Percentiles rank a stretch among this genome's conserved stretches.
phyloP scores from a whole-genome alignment of 2,888 invertebrate genomes.

The Calameuta idolon region DNA sequence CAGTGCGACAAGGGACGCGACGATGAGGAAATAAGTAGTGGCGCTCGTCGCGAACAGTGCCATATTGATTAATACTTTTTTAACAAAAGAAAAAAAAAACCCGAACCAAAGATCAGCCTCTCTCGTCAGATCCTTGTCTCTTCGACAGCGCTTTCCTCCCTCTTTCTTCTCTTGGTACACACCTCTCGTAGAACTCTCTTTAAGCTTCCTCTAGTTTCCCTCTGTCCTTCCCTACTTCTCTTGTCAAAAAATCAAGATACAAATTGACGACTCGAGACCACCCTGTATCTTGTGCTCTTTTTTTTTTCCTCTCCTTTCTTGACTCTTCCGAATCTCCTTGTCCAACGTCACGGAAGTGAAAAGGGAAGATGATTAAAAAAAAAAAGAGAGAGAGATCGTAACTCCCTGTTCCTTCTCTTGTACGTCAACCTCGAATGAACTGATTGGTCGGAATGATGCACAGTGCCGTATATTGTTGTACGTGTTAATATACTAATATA shows the following conservation, averaged over 20 bases:
- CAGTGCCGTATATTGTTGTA: not conserved
- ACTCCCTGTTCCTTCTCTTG: not conserved
- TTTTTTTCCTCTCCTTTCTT: not conserved
- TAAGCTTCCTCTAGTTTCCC: not conserved
- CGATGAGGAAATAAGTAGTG: conserved; percentile 53
- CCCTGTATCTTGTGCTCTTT: not conserved
- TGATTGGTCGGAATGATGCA: not conserved
- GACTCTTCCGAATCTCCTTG: not conserved
- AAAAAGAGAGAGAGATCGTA: not conserved
- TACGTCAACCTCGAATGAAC: not conserved
- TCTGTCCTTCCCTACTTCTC: not conserved
- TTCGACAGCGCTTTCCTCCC: not conserved
- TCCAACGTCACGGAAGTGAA: not conserved
- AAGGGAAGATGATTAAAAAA: not conserved
- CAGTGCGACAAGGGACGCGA: conserved; percentile 41
- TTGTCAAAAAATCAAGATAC: not conserved
- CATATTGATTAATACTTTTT: conserved; percentile 20
- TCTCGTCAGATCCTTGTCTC: not conserved
- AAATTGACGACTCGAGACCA: not conserved
- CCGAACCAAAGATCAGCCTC: not conserved
- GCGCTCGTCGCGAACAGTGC: conserved; percentile 44
- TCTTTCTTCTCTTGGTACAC: not conserved
- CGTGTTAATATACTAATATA: not conserved
- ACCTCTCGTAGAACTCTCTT: not conserved
- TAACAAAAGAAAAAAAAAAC: not conserved